phyloP scores from a whole-genome alignment of 2,888 invertebrate genomes.

The Craniophora ligustri region DNA sequence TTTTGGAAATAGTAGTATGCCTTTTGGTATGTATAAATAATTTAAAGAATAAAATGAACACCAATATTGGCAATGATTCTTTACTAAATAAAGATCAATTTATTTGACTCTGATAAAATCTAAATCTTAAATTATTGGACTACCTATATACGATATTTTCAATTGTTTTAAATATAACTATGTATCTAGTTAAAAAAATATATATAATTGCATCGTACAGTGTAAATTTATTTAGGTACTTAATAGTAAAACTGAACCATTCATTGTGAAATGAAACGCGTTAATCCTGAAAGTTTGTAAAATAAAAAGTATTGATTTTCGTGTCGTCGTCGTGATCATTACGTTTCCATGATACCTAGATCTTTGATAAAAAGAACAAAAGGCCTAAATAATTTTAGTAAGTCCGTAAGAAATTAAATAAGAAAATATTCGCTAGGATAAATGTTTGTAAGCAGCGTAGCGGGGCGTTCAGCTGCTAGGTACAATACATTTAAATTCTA shows the following conservation, averaged over 20 bases:
- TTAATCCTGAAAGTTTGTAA: no score
- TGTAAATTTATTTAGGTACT: no score
- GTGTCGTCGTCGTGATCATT: no score
- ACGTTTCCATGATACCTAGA: no score
- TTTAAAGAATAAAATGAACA: slow-evolving; percentile 7
- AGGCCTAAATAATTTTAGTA: no score
- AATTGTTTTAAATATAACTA: not conserved
- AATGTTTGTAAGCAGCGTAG: slow-evolving; percentile 4
- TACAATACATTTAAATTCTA: slow-evolving; percentile 53
- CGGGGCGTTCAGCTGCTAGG: slow-evolving; percentile 8
- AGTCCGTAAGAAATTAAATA: not conserved
- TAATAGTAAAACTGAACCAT: not conserved
- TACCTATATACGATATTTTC: not conserved
- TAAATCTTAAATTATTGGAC: slow-evolving; percentile 12
- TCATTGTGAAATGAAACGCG: no score
- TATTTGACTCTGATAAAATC: slow-evolving; percentile 35
- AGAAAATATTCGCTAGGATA: not conserved
- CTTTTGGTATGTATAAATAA: not conserved
- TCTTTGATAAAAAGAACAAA: no score
- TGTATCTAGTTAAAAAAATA: not conserved
- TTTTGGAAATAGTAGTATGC: not conserved
- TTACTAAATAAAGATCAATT: slow-evolving; percentile 28
- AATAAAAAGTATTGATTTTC: not conserved
- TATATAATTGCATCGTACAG: no score
- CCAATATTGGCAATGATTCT: slow-evolving; percentile 15